Conservation (phyloP, 2,797 vertebrate genomes). For the Gallinago nigripennis region DNA sequence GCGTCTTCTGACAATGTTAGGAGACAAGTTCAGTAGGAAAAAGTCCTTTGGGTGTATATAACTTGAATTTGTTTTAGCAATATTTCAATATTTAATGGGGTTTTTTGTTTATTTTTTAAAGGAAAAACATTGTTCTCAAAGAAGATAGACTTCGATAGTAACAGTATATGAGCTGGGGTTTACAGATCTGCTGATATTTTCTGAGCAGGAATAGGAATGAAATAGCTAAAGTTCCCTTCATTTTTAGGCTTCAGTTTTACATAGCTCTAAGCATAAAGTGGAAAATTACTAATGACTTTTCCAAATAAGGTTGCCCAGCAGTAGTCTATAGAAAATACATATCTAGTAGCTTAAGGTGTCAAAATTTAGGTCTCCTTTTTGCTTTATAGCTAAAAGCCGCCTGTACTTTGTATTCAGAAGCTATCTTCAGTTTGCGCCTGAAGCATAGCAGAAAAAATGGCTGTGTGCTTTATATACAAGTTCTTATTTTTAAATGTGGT, state of each 20-base stretch:
- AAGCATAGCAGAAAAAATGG: background rate
- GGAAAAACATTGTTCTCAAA: background rate
- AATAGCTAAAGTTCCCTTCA: background rate
- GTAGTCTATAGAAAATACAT: background rate
- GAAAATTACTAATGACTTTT: background rate
- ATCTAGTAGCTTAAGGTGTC: background rate
- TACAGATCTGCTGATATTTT: background rate
- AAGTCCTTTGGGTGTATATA: background rate
- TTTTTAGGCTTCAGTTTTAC: background rate
- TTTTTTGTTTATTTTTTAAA: background rate
- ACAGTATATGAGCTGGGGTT: background rate
- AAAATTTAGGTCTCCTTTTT: background rate
- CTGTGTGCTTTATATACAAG: background rate
- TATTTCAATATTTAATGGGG: background rate
- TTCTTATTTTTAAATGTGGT: background rate
- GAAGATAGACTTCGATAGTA: background rate
- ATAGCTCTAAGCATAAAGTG: background rate
- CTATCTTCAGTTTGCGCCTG: background rate
- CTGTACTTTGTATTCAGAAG: background rate
- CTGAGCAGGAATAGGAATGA: background rate
- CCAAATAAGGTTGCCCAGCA: background rate
- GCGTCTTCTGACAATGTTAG: background rate
- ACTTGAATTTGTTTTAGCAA: background rate
- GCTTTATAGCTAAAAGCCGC: background rate
- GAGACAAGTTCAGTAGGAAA: background rate